These are phyloP conservation scores for Hyles lineata DNA, from an alignment of 2,888 invertebrate genomes.

Conservation along the genomic window DNA sequence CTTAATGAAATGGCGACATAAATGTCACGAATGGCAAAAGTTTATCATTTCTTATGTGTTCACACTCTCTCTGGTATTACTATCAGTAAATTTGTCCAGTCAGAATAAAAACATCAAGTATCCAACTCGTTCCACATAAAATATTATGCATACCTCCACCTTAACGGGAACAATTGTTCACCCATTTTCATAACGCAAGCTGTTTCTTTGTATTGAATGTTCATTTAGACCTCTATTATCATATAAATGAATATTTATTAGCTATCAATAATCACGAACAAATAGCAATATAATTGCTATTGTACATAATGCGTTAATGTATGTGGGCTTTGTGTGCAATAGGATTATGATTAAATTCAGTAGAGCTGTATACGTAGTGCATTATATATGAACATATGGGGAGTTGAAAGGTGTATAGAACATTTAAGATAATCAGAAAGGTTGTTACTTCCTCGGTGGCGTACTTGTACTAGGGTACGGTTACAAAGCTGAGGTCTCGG, in stretches of 20 bases:
- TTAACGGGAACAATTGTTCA: neutral
- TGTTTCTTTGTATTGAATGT: conserved; percentile 23
- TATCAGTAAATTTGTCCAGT: too few species aligned
- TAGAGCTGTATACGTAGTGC: neutral
- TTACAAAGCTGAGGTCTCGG: too few species aligned
- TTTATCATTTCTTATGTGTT: too few species aligned
- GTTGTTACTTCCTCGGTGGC: too few species aligned
- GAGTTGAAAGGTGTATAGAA: too few species aligned
- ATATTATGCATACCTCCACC: neutral
- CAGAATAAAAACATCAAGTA: too few species aligned
- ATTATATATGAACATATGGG: neutral
- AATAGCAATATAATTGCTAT: neutral
- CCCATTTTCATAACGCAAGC: neutral
- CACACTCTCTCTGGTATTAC: too few species aligned
- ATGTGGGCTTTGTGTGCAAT: conserved; percentile 31
- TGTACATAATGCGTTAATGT: conserved; percentile 32
- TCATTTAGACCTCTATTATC: neutral
- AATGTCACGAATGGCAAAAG: too few species aligned
- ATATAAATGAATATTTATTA: conserved; percentile 12
- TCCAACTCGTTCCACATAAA: too few species aligned
- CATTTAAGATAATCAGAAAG: too few species aligned
- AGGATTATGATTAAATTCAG: conserved; percentile 38
- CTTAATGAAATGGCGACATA: too few species aligned
- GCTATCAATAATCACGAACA: conserved; percentile 5
- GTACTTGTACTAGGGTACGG: too few species aligned